Evolutionary conservation across 1,140 invertebrate genomes (phyloP).

Genomic region (Episyrphus balteatus): DNA sequence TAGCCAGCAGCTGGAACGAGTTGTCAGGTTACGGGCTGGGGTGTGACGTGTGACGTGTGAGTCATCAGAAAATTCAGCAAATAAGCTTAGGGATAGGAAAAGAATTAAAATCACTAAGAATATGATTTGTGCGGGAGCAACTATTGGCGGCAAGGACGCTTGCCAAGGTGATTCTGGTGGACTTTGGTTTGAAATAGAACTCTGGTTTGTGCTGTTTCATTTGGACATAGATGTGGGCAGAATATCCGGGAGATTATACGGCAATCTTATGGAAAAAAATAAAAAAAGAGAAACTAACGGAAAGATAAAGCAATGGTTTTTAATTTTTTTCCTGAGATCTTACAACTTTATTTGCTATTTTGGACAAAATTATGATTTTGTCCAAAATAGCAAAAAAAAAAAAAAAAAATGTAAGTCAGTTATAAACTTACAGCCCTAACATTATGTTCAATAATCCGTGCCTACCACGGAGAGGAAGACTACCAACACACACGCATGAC

Average conservation of each 20-base stretch:
- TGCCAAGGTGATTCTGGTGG: conserved; percentile 50
- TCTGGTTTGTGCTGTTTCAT: conserved; percentile 47
- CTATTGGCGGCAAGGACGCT: conserved; percentile 54
- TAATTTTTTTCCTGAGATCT: no score
- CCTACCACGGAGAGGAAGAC: no score
- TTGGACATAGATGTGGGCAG: conserved; percentile 45
- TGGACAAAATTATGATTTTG: no score
- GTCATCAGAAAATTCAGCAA: conserved; percentile 10
- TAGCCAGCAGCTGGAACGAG: conserved; percentile 17
- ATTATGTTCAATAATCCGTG: no score
- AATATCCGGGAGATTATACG: conserved; percentile 46
- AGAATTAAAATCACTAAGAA: conserved; percentile 40
- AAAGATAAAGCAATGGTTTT: no score
- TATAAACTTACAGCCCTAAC: no score
- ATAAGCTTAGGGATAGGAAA: conserved; percentile 23
- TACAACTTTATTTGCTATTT: no score
- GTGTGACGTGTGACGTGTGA: conserved; percentile 26
- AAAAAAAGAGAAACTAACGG: no score
- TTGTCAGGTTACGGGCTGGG: conserved; percentile 39
- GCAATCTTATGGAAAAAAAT: no score
- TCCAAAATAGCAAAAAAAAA: no score
- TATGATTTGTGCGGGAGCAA: conserved; percentile 58
- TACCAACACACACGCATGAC: no score
- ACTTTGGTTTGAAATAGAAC: conserved; percentile 19
- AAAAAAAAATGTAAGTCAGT: no score